phyloP scores from a whole-genome alignment of 2,888 invertebrate genomes.

The Lochmaea capreae region DNA sequence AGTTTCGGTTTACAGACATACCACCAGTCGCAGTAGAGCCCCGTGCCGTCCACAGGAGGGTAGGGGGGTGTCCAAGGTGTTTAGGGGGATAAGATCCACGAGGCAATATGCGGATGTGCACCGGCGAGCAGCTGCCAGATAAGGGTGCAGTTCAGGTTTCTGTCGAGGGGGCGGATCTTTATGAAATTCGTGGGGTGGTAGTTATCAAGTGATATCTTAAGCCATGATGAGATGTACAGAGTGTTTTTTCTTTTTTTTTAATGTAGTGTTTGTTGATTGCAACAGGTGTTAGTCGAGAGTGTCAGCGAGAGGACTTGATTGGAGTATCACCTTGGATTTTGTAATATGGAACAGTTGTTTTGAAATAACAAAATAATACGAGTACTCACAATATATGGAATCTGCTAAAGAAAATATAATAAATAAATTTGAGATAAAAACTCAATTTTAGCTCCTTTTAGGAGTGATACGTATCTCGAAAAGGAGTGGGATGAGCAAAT shows the following conservation, averaged over 20 bases:
- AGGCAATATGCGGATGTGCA: constrained; percentile 52
- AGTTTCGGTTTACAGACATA: constrained; percentile 46
- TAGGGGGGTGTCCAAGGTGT: constrained; percentile 45
- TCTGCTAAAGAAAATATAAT: neutral
- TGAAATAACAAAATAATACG: neutral
- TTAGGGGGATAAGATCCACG: constrained; percentile 50
- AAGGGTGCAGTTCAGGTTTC: constrained; percentile 50
- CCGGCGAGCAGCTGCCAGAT: constrained; percentile 51
- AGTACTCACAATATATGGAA: neutral
- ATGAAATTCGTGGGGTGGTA: constrained; percentile 37
- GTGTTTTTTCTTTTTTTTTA: neutral
- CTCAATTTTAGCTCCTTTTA: no score
- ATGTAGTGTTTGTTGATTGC: constrained; percentile 13
- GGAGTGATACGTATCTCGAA: no score
- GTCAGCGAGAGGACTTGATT: neutral
- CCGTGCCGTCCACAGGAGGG: constrained; percentile 28
- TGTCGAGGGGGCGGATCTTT: constrained; percentile 41
- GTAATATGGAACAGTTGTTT: neutral
- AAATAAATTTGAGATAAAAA: no score
- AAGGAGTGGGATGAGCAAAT: no score
- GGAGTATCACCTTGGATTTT: neutral
- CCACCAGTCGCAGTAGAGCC: constrained; percentile 36
- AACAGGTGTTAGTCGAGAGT: constrained; percentile 22
- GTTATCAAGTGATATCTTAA: constrained; percentile 40
- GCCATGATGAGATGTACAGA: constrained; percentile 33